Evolutionary conservation across 2,888 invertebrate genomes (phyloP).

Genomic region (Drosophila ochracea): DNA sequence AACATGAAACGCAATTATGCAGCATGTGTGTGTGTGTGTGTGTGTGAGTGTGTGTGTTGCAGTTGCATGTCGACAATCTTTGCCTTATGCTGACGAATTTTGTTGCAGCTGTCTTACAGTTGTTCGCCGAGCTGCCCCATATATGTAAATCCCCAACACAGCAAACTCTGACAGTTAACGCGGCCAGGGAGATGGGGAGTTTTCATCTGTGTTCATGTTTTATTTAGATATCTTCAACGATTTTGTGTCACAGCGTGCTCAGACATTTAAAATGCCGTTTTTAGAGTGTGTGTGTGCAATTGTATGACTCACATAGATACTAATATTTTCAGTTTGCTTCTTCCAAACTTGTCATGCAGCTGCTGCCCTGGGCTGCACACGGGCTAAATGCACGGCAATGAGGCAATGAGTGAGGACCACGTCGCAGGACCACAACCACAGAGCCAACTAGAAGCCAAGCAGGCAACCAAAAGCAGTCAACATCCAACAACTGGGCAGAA

Average conservation of each 20-base stretch:
- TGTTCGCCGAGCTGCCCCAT: slow-evolving; percentile 1
- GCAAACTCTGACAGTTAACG: slow-evolving; percentile 34
- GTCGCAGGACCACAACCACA: slow-evolving; percentile 18
- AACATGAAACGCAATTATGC: slow-evolving; percentile 78
- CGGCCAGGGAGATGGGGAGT: slow-evolving; percentile 36
- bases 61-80: slow-evolving; percentile 36
- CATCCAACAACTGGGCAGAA: slow-evolving; percentile 14
- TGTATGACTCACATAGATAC: slow-evolving; percentile 19
- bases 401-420: slow-evolving; percentile 56
- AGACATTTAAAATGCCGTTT: slow-evolving; percentile 37
- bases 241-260: slow-evolving; percentile 43
- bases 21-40: slow-evolving; percentile 45
- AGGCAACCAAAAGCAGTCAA: slow-evolving; percentile 12
- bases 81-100: slow-evolving; percentile 46
- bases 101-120: slow-evolving; percentile 38
- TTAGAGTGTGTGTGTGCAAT: slow-evolving; percentile 17
- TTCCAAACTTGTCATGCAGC: slow-evolving; percentile 36
- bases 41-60: slow-evolving; percentile 39
- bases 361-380: slow-evolving; percentile 41
- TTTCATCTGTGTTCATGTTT: slow-evolving; percentile 7
- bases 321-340: slow-evolving; percentile 36
- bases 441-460: slow-evolving; percentile 1
- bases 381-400: slow-evolving; percentile 50
- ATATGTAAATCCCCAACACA: slow-evolving; percentile 36
- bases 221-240: slow-evolving; percentile 28